Percentiles rank a stretch among this genome's conserved stretches.
Conservation (phyloP, 2,113 vertebrate species). For the Podiceps cristatus region DNA sequence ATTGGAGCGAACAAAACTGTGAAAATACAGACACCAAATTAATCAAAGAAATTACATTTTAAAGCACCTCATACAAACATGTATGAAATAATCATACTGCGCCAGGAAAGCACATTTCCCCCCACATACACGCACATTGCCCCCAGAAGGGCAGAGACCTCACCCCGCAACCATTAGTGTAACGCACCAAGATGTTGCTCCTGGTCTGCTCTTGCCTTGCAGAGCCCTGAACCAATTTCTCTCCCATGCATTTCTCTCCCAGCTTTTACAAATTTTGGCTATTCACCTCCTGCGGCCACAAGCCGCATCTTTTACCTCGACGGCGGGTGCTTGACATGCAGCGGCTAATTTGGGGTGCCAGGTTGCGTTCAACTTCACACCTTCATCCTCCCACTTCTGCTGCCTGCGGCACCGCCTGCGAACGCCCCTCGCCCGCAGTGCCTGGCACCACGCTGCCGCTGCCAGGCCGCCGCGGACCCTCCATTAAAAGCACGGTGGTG, state of each 20-base stretch:
- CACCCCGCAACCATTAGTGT: not conserved
- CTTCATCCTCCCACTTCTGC: not conserved
- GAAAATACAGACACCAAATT: constrained; percentile 73
- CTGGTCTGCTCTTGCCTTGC: not conserved
- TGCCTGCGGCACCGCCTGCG: not conserved
- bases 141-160: not conserved
- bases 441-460: fast-evolving
- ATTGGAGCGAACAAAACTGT: constrained; percentile 59
- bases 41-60: constrained; percentile 72
- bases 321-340: fast-evolving
- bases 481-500: fast-evolving
- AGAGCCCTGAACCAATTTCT: not conserved
- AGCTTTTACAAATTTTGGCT: not conserved
- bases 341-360: not conserved
- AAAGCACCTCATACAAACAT: constrained; percentile 49
- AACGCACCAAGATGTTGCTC: not conserved
- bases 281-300: not conserved
- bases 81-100: not conserved
- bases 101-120: not conserved
- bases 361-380: not conserved
- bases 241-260: not conserved
- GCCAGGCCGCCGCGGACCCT: not conserved
- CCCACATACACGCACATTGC: not conserved
- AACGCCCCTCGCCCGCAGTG: not conserved
- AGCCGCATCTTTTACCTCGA: fast-evolving